These are phyloP conservation scores for Heliconius sara DNA, from an alignment of 2,888 invertebrate genomes.

Conservation along the genomic window DNA sequence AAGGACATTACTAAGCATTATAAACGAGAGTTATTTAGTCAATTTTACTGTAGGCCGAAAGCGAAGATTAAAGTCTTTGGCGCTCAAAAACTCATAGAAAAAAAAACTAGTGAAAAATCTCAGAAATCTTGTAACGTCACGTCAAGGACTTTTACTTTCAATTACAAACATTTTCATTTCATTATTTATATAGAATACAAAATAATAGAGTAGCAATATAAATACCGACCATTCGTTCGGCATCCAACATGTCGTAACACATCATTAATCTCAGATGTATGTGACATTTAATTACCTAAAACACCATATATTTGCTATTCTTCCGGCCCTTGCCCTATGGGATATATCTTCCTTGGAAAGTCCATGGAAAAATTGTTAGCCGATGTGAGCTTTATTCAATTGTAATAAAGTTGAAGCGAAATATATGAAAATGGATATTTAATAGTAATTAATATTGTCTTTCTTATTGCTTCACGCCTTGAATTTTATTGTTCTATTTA, in stretches of 20 bases:
- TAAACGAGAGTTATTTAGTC: no score
- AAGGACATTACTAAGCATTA: no score
- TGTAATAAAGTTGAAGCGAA: constrained; percentile 48
- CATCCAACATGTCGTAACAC: constrained; percentile 73
- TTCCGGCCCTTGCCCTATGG: constrained; percentile 73
- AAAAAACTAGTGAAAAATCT: no score
- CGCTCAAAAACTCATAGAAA: no score
- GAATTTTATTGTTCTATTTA: constrained; percentile 78
- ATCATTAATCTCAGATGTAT: constrained; percentile 84
- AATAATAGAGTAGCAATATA: constrained; percentile 19
- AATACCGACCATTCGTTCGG: constrained; percentile 47
- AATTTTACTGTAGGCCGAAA: no score
- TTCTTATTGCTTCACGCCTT: constrained; percentile 83
- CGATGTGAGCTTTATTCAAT: constrained; percentile 48
- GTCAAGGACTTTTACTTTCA: neutral
- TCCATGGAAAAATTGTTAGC: constrained; percentile 17
- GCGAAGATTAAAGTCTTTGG: no score
- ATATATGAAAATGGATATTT: constrained; percentile 47
- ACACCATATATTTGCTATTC: constrained; percentile 82
- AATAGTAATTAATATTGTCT: constrained; percentile 77
- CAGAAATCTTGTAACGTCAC: no score
- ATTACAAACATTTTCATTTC: neutral
- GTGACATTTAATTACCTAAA: constrained; percentile 84
- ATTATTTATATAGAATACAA: neutral
- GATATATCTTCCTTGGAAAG: constrained; percentile 51